A percentile compares a stretch with the other conserved stretches of the same genome.
Evolutionary conservation across 1,140 invertebrate species (phyloP).

Genomic region (Formica exsecta): DNA sequence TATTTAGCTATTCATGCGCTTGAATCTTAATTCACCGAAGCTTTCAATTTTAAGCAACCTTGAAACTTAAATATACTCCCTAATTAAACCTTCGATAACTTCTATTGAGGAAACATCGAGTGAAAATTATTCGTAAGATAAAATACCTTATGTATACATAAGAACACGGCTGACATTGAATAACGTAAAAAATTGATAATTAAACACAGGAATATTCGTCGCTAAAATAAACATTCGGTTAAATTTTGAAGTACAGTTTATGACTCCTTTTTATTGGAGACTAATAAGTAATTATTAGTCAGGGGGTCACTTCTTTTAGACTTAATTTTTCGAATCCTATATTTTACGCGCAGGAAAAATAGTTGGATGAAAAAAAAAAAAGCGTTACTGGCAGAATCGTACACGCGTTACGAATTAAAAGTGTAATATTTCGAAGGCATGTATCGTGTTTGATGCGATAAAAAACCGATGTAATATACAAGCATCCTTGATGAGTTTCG

Average conservation of each 20-base stretch:
- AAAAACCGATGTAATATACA: constrained; percentile 12
- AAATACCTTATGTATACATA: background rate
- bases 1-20: constrained; percentile 31
- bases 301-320: no score
- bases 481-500: constrained; percentile 48
- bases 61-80: constrained; percentile 46
- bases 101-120: background rate
- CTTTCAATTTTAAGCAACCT: constrained; percentile 32
- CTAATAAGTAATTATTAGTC: background rate
- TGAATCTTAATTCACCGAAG: constrained; percentile 29
- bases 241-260: background rate
- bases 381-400: background rate
- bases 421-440: background rate
- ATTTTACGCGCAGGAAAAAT: background rate
- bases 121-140: constrained; percentile 15
- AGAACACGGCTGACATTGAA: background rate
- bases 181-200: background rate
- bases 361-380: background rate
- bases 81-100: constrained; percentile 42
- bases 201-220: background rate
- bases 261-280: background rate
- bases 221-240: background rate
- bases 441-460: background rate
- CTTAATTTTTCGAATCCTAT: background rate
- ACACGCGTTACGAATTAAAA: background rate